These are phyloP conservation scores for Sicus ferrugineus DNA, from an alignment of 2,888 invertebrate species.

Conservation along the genomic window DNA sequence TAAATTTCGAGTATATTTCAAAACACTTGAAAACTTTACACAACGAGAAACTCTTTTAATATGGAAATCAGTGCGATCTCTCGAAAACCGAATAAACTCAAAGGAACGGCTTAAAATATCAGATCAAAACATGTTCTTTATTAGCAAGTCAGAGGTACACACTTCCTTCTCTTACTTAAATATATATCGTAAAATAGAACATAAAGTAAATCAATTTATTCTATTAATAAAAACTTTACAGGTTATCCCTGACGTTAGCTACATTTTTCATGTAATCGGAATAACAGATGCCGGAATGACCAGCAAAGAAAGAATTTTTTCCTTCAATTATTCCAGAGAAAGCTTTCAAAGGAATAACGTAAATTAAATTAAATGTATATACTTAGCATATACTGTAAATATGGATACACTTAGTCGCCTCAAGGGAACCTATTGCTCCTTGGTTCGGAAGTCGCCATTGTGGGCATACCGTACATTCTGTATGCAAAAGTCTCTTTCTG, in stretches of 20 bases:
- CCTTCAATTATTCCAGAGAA: constrained; percentile 44
- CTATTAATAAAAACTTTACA: constrained; percentile 24
- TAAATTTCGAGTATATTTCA: constrained; percentile 48
- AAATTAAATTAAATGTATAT: neutral
- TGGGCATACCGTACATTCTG: constrained; percentile 42
- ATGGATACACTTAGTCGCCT: constrained; percentile 19
- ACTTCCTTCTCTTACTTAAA: neutral
- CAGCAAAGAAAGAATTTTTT: constrained; percentile 45
- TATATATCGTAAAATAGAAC: too few relatives aligned
- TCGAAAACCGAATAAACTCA: constrained; percentile 46
- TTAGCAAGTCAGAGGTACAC: constrained; percentile 19
- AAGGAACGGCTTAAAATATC: constrained; percentile 45
- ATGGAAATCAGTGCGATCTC: constrained; percentile 47
- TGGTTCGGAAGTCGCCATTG: constrained; percentile 45
- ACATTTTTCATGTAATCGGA: constrained; percentile 48
- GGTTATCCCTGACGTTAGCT: constrained; percentile 46
- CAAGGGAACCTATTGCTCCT: constrained; percentile 45
- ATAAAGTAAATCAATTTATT: neutral
- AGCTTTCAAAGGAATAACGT: constrained; percentile 43
- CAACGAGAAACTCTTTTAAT: constrained; percentile 47
- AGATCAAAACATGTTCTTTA: constrained; percentile 38
- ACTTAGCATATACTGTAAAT: too few relatives aligned
- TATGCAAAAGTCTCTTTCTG: constrained; percentile 46
- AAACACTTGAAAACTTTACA: constrained; percentile 41
- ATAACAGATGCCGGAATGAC: constrained; percentile 48